A percentile compares a stretch with the other conserved stretches of the same genome.
These are phyloP conservation scores for Allophyes oxyacanthae DNA, from an alignment of 2,888 invertebrate genomes.

Conservation along the genomic window DNA sequence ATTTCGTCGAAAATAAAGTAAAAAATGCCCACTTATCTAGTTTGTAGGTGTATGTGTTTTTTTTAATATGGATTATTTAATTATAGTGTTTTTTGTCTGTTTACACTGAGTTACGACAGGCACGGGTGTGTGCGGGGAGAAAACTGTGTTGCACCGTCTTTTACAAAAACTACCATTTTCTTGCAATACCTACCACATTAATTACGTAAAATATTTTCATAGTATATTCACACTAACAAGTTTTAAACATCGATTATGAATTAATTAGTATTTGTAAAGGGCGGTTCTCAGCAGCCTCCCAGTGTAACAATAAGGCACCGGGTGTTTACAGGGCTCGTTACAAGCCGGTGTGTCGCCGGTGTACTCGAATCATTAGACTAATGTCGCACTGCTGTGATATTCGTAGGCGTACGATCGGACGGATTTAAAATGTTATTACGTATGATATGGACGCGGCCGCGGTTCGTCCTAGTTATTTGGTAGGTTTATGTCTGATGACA, in stretches of 20 bases:
- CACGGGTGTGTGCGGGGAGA: slow-evolving; percentile 67
- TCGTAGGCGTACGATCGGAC: slow-evolving; percentile 73
- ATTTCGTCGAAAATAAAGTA: slow-evolving; percentile 59
- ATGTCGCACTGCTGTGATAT: slow-evolving; percentile 85
- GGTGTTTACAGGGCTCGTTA: slow-evolving; percentile 82
- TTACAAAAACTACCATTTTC: slow-evolving; percentile 4
- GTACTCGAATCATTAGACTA: slow-evolving; percentile 79
- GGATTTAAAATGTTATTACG: slow-evolving; percentile 63
- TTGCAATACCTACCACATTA: background rate
- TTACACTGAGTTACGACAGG: slow-evolving; percentile 73
- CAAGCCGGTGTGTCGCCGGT: slow-evolving; percentile 22
- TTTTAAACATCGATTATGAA: background rate
- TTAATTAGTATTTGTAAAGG: background rate
- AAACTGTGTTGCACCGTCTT: slow-evolving; percentile 22
- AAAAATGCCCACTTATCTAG: slow-evolving; percentile 77
- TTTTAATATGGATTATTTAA: slow-evolving; percentile 81
- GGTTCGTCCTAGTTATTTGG: slow-evolving; percentile 46
- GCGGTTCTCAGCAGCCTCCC: slow-evolving; percentile 20
- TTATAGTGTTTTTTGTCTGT: slow-evolving; percentile 77
- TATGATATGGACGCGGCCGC: slow-evolving; percentile 50
- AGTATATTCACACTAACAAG: background rate
- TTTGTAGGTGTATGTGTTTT: slow-evolving; percentile 84
- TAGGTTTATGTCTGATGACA: slow-evolving; percentile 50
- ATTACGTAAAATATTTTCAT: background rate
- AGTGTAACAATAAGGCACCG: slow-evolving; percentile 67